A percentile compares a stretch with the other conserved stretches of the same genome.
Conservation (phyloP, 2,888 invertebrate species). For the Abrostola tripartita region DNA sequence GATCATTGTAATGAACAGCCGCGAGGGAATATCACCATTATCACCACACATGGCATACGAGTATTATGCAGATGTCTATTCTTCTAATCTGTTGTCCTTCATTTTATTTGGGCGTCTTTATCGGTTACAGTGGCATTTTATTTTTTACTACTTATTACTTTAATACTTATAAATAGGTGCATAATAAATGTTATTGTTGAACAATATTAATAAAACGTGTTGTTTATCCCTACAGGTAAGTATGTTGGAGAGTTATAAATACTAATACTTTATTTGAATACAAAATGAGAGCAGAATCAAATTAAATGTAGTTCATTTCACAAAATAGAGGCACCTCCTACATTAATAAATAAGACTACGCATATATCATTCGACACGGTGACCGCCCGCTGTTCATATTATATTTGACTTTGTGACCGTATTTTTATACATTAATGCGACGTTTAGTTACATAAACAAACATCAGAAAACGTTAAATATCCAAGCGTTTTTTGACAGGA, state of each 20-base stretch:
- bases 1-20: constrained; percentile 1
- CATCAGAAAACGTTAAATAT: constrained; percentile 51
- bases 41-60: background rate
- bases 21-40: constrained; percentile 1
- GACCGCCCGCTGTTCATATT: constrained; percentile 75
- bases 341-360: constrained; percentile 69
- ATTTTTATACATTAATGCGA: constrained; percentile 71
- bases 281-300: constrained; percentile 49
- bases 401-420: constrained; percentile 66
- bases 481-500: constrained; percentile 50
- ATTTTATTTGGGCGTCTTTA: too few relatives aligned
- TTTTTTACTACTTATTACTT: too few relatives aligned
- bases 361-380: constrained; percentile 73
- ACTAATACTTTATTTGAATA: constrained; percentile 44
- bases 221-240: background rate
- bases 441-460: constrained; percentile 62
- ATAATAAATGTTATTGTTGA: background rate
- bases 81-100: background rate
- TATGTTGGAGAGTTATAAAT: constrained; percentile 26
- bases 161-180: background rate
- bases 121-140: too few relatives aligned
- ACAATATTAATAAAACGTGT: background rate
- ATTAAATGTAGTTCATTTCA: constrained; percentile 57
- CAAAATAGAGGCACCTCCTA: constrained; percentile 62
- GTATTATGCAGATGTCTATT: background rate